phyloP scores from a whole-genome alignment of 2,797 vertebrate genomes.

The Sphenodon punctatus region DNA sequence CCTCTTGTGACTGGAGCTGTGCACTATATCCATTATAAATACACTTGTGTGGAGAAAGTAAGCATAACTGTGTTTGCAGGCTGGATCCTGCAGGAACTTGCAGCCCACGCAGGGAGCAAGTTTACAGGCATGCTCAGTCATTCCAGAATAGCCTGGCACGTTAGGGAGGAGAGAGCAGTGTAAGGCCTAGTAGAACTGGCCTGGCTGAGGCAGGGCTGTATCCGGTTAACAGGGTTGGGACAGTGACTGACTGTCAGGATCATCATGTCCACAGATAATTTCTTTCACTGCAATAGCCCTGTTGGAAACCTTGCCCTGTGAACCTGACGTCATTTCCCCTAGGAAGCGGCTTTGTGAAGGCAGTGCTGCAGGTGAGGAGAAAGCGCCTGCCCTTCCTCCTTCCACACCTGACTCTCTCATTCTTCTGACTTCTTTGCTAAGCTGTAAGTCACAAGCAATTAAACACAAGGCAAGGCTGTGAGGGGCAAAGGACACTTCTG shows the following conservation, averaged over 20 bases:
- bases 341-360: not conserved
- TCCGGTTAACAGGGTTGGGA: too few species aligned
- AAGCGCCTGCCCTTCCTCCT: not conserved
- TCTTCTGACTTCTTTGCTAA: not conserved
- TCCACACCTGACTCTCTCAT: not conserved
- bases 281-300: not conserved
- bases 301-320: not conserved
- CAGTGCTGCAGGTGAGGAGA: not conserved
- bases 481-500: not conserved
- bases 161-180: not conserved
- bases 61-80: too few species aligned
- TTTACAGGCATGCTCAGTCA: fast-evolving
- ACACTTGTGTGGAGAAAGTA: too few species aligned
- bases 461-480: not conserved
- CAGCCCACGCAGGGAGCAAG: too few species aligned
- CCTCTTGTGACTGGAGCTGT: too few species aligned
- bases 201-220: not conserved
- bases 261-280: not conserved
- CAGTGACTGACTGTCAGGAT: not conserved
- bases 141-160: not conserved
- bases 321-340: not conserved
- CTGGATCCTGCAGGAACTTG: too few species aligned
- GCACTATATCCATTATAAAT: too few species aligned
- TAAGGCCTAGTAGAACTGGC: not conserved
- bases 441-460: not conserved